A percentile compares a stretch with the other conserved stretches of the same genome.
phyloP scores from a whole-genome alignment of 1,140 invertebrate species.

The Aphis craccivora region DNA sequence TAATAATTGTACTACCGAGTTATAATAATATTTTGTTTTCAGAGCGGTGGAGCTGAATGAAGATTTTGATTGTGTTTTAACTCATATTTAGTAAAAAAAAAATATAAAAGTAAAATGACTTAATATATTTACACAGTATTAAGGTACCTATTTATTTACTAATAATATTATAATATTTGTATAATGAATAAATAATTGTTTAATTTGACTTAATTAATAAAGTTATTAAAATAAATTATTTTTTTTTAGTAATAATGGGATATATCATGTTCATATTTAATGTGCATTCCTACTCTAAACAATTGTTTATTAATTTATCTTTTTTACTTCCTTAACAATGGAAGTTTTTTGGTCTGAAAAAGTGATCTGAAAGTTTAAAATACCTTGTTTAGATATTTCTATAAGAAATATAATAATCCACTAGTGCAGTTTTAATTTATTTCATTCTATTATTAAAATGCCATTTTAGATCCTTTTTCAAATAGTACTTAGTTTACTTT shows the following conservation, averaged over 20 bases:
- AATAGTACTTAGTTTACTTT: no score
- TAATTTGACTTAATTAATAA: background rate
- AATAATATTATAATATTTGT: background rate
- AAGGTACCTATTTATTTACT: background rate
- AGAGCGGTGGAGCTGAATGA: constrained; percentile 53
- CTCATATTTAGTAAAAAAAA: constrained; percentile 8
- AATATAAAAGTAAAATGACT: background rate
- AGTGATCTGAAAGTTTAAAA: background rate
- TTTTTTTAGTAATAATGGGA: background rate
- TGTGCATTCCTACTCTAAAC: background rate
- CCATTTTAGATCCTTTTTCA: background rate
- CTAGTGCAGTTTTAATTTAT: background rate
- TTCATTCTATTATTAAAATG: background rate
- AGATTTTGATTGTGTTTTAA: background rate
- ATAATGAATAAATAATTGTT: background rate
- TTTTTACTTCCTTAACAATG: no score
- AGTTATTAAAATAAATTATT: background rate
- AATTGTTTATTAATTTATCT: background rate
- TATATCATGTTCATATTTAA: background rate
- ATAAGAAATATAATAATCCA: background rate
- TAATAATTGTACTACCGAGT: background rate
- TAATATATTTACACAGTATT: background rate
- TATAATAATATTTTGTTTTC: constrained; percentile 27
- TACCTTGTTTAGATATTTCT: background rate
- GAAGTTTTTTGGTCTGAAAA: background rate